Percentiles rank a stretch among this genome's conserved stretches.
phyloP scores from a whole-genome alignment of 23 tunicate species.

The Styela plicata region DNA sequence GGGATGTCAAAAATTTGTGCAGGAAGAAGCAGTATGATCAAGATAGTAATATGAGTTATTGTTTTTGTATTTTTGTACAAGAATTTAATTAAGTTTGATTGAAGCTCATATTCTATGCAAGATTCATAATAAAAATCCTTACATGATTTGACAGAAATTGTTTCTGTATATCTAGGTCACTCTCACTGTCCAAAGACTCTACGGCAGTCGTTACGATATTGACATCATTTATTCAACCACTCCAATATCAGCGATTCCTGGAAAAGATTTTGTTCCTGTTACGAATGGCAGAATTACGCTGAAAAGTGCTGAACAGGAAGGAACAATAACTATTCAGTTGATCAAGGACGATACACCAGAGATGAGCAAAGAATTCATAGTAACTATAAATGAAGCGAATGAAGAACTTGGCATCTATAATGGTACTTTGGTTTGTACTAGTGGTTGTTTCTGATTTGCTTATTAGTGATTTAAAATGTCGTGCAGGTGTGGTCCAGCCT shows the following conservation, averaged over 20 bases:
- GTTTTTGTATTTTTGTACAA: no score
- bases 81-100: no score
- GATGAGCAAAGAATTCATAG: constrained; percentile 36
- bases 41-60: no score
- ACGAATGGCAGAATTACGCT: constrained; percentile 12
- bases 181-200: constrained; percentile 65
- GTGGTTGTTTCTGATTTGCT: no score
- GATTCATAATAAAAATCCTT: no score
- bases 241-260: constrained; percentile 40
- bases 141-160: no score
- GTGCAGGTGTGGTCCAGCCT: no score
- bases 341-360: constrained; percentile 10
- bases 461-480: no score
- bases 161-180: constrained; percentile 61
- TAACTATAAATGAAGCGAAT: constrained; percentile 29
- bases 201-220: constrained; percentile 60
- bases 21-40: no score
- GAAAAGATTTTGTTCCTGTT: constrained; percentile 10
- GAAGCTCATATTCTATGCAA: no score
- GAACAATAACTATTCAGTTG: constrained; percentile 25
- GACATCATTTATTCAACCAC: constrained; percentile 35
- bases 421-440: no score
- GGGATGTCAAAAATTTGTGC: no score
- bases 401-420: constrained; percentile 18
- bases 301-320: constrained; percentile 31